Evolutionary conservation across 2,797 vertebrate species (phyloP), one percentile per base, ranked within the genome.

Genomic region (Micropoecilia bifurca): DNA sequence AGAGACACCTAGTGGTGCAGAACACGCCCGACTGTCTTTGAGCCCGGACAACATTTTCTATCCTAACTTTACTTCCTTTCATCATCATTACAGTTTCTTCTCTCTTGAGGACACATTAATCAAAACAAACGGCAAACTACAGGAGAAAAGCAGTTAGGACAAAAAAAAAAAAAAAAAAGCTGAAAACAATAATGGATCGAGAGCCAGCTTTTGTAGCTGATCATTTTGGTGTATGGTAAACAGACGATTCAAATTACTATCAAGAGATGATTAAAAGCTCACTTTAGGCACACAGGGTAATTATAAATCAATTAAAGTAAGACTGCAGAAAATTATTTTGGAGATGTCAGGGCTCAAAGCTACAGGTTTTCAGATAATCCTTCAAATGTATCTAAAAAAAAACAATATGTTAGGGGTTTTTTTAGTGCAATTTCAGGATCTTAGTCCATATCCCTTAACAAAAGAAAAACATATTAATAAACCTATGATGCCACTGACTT

Each of bases 1-100:
- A 93, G 94, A 92, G 94, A 94, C 95, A 93, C 86, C 93, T 95
- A 92, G 93, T 94, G 94, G 93, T 87, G 76, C 20, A 73, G 75
- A 78, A 45, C 55, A 76, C 76, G 83, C 13, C 53, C 20, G 16
- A 14, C 30, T 71, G 71, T 30, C 63, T 71, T 75, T 74, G 43
- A 75, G 82, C 78, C 53, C 47, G 41, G 72, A 73, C 82, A 47
- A 47, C n/a, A 6, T n/a, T 80, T 88, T 79, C 47, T 55, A n/a
- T 57, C 75, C 43, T 74, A 77, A 87, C 74, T 87, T 61, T 77
- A 81, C 74, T 47, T 57, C 85, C 76, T 72, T 80, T 81, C 76
- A 79, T 80, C 79, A 76, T 36, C 0, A 41, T 78, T 76, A 77
- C 71, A 78, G 55, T 3, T 74, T 84, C 72, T 66, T 61, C 50